Evolutionary conservation across 1,140 invertebrate species (phyloP), one percentile per base, ranked within the genome.

Genomic region (Drosophila elegans): DNA sequence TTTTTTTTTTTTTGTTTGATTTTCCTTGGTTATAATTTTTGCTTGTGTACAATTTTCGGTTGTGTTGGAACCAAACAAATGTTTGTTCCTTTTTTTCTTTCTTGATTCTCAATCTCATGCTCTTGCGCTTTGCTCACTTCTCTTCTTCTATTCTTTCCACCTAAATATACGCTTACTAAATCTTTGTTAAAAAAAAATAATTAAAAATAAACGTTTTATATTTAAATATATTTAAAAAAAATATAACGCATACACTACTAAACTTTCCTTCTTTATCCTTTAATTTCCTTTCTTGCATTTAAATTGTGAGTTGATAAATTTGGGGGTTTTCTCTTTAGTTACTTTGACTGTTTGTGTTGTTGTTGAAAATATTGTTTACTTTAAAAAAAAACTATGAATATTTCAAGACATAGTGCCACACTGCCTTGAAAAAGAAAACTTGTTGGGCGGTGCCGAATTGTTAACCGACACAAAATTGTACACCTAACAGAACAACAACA

Each of bases 161-260:
- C 86, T 84, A 85, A 80, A 38, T 62, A n/a, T 83, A 85, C 32
- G 66, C 82, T 77, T 77, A 80, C 55, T 82, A 82, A 83, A 68
- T 48, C 48, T 42, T 71, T 56, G 57, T 61, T 44, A 76, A 72
- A 68, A 76, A 77, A 69, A 77, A 76, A 56, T 67, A 71, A 71
- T 71, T 71, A 71, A 71, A 71, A 71, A 57, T 71, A 57, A 71
- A 71, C 64, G 44, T 36, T 56, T 71, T 38, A 49, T 71, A 71
- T 32, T 71, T 71, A 71, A 71, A 54, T 71, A 71, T 71, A 71
- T 71, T 71, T 71, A 71, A 71, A 71, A 71, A 71, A 71, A 71
- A 71, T 71, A 71, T 71, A 71, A 71, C 67, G 67, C 67, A 71
- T 71, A 71, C 64, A 69, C 64, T 71, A 49, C 67, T 71, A 56